These are phyloP conservation scores for Hymenopus coronatus DNA, from an alignment of 2,888 invertebrate species.

Conservation along the genomic window DNA sequence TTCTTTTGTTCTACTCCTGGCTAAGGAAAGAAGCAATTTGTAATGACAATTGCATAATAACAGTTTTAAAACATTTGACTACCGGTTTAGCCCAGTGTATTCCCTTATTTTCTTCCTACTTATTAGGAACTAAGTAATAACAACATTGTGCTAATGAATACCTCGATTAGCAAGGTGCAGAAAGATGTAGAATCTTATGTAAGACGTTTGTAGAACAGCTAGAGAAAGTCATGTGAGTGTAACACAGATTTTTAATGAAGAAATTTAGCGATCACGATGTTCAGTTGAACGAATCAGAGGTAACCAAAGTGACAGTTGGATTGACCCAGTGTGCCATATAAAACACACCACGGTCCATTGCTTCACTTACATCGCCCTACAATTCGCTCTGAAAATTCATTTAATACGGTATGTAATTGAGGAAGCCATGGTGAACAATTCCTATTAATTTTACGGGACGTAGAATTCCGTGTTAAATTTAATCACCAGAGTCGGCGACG, in stretches of 20 bases:
- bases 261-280: background rate
- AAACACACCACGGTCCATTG: background rate
- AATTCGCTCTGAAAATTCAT: background rate
- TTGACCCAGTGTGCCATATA: background rate
- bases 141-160: too few relatives aligned
- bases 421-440: background rate
- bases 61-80: too few relatives aligned
- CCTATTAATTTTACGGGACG: background rate
- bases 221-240: too few relatives aligned
- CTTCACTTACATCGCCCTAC: background rate
- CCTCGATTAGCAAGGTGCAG: too few relatives aligned
- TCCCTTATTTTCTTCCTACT: too few relatives aligned
- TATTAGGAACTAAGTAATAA: too few relatives aligned
- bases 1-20: too few relatives aligned
- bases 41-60: too few relatives aligned
- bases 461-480: background rate
- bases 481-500: background rate
- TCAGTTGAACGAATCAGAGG: background rate
- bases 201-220: too few relatives aligned
- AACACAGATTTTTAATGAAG: background rate
- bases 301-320: background rate
- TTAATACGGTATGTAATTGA: background rate
- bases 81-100: too few relatives aligned
- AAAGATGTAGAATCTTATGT: too few relatives aligned
- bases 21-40: too few relatives aligned